Conservation (phyloP, 92 coral and sea anemone species). For the Galaxea fascicularis region DNA sequence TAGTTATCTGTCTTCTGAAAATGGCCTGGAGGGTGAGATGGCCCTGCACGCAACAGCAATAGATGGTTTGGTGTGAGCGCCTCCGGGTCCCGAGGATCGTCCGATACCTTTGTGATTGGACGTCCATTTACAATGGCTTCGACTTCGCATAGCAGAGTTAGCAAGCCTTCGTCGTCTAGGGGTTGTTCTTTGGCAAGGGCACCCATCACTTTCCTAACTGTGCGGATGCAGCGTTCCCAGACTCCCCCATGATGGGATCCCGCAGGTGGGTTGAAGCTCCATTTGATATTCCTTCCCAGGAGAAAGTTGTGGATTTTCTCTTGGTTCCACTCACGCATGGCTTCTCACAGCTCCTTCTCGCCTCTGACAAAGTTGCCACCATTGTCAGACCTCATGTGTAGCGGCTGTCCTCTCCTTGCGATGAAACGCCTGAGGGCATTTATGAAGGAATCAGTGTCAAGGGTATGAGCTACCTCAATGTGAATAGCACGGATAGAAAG, state of each 20-base stretch:
- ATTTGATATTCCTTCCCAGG: constrained; percentile 51
- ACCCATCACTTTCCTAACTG: constrained; percentile 61
- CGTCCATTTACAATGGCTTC: constrained; percentile 44
- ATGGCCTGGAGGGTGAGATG: constrained; percentile 56
- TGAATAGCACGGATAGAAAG: constrained; percentile 18
- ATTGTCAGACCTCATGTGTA: constrained; percentile 38
- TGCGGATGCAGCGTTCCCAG: constrained; percentile 58
- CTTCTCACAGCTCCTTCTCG: constrained; percentile 36
- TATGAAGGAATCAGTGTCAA: constrained; percentile 27
- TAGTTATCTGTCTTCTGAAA: constrained; percentile 57
- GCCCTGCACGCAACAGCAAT: constrained; percentile 54
- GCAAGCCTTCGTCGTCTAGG: constrained; percentile 66
- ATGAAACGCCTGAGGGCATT: constrained; percentile 31
- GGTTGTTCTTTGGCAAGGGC: constrained; percentile 64
- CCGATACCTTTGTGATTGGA: constrained; percentile 58
- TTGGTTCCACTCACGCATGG: constrained; percentile 33
- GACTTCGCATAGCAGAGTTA: constrained; percentile 62
- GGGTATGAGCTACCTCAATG: constrained; percentile 15
- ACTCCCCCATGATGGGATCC: constrained; percentile 57
- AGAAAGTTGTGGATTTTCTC: constrained; percentile 48
- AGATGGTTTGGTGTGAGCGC: no score
- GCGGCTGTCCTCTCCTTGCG: constrained; percentile 44
- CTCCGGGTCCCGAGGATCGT: no score
- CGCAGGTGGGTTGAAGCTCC: constrained; percentile 61
- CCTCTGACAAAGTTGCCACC: constrained; percentile 47